Percentiles rank a stretch among this genome's conserved stretches.
Conservation (phyloP, 1,140 invertebrate species). For the Drosophila grimshawi region DNA sequence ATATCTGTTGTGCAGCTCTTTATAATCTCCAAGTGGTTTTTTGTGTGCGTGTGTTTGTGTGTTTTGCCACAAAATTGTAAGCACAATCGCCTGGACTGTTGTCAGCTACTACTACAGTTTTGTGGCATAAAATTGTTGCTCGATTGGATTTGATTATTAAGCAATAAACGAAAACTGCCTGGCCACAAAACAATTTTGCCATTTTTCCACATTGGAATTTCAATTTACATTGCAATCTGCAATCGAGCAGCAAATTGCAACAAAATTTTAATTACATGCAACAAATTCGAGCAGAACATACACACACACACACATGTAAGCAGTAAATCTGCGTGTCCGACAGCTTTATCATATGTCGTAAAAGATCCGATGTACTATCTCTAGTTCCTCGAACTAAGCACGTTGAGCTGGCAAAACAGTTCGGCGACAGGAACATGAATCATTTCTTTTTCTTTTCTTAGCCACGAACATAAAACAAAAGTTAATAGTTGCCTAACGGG, state of each 20-base stretch:
- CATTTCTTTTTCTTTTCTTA: conserved; percentile 42
- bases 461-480: conserved; percentile 70
- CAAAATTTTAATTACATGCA: conserved; percentile 74
- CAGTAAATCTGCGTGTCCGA: conserved; percentile 2
- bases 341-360: not conserved
- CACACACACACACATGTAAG: not conserved
- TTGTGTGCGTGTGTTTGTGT: conserved; percentile 11
- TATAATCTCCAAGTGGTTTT: not conserved
- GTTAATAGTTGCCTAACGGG: conserved; percentile 60
- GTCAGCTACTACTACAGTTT: conserved; percentile 1
- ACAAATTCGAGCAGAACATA: conserved; percentile 20
- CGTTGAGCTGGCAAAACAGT: conserved; percentile 4
- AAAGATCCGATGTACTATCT: not conserved
- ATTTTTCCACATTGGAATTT: conserved; percentile 58
- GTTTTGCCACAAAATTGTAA: conserved; percentile 55
- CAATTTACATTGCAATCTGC: conserved; percentile 49
- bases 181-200: conserved; percentile 38
- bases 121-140: conserved; percentile 39
- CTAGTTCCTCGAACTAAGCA: conserved; percentile 6
- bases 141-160: conserved; percentile 62
- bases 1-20: conserved; percentile 23
- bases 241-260: conserved; percentile 36
- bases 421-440: conserved; percentile 59
- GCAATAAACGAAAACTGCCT: conserved; percentile 41
- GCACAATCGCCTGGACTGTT: conserved; percentile 19